These are phyloP conservation scores for Drosophila nr. perissopoda DNA, from an alignment of 2,888 invertebrate species.

Conservation along the genomic window DNA sequence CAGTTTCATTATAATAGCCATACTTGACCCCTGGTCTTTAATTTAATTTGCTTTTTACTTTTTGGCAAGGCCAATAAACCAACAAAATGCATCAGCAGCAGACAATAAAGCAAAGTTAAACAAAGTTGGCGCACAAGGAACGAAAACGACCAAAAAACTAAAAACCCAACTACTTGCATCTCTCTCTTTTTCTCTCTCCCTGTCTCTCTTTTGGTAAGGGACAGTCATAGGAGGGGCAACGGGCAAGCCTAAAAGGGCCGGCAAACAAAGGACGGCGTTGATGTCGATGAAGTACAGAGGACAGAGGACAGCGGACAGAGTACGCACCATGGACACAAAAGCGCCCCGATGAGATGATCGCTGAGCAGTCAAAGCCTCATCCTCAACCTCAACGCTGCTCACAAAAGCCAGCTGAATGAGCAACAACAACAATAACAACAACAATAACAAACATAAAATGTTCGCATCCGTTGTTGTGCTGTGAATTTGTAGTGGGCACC, in stretches of 20 bases:
- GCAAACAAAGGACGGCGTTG: constrained; percentile 79
- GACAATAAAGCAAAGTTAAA: constrained; percentile 69
- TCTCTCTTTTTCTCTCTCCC: not conserved
- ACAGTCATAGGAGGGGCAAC: constrained; percentile 12
- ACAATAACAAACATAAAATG: constrained; percentile 25
- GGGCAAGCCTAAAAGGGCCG: constrained; percentile 58
- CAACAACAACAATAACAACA: constrained; percentile 38
- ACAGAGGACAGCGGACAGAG: constrained; percentile 36
- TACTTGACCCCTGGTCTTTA: constrained; percentile 30
- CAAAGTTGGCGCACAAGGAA: constrained; percentile 67
- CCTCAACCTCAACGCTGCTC: constrained; percentile 29
- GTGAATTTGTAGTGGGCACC: constrained; percentile 70
- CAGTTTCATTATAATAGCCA: constrained; percentile 9
- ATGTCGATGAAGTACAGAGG: constrained; percentile 59
- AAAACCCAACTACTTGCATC: constrained; percentile 30
- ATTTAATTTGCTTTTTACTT: constrained; percentile 15
- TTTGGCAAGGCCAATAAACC: constrained; percentile 61
- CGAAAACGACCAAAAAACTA: constrained; percentile 15
- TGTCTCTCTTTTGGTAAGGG: not conserved
- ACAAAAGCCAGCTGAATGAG: constrained; percentile 47
- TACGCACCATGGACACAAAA: constrained; percentile 62
- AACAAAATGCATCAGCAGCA: constrained; percentile 50
- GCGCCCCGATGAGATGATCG: constrained; percentile 76
- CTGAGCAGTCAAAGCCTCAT: constrained; percentile 57
- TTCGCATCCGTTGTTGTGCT: constrained; percentile 60